These are phyloP conservation scores for Cyprinodon brontotheroides DNA, from an alignment of 2,113 vertebrate genomes.

Conservation along the genomic window DNA sequence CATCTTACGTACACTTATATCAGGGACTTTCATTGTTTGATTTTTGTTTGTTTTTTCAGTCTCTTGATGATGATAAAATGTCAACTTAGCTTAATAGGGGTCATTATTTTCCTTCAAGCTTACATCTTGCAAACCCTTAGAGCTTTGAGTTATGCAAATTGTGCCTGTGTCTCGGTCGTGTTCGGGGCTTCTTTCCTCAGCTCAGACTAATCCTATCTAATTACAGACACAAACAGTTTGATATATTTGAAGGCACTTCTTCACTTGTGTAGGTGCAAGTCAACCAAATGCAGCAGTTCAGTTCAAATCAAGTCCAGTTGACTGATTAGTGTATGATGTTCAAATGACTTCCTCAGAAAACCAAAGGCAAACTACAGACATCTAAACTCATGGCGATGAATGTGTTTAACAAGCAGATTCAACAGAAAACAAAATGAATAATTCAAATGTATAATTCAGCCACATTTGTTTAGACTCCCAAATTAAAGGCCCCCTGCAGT, in stretches of 20 bases:
- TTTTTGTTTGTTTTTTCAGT: not conserved
- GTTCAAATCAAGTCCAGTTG: constrained; percentile 33
- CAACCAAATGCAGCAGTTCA: constrained; percentile 18
- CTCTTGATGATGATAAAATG: not conserved
- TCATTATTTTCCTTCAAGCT: not conserved
- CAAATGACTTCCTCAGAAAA: constrained; percentile 52
- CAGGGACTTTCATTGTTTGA: not conserved
- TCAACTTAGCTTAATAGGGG: not conserved
- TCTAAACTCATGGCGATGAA: constrained; percentile 38
- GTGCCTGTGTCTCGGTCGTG: constrained; percentile 30
- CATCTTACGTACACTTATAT: not conserved
- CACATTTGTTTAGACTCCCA: constrained; percentile 31
- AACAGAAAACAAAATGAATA: constrained; percentile 35
- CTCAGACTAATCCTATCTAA: constrained; percentile 69
- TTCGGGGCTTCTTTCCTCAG: constrained; percentile 52
- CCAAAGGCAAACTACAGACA: constrained; percentile 26
- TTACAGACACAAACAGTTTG: constrained; percentile 58
- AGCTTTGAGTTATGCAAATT: constrained; percentile 67
- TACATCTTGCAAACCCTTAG: constrained; percentile 37
- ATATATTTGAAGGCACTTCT: constrained; percentile 53
- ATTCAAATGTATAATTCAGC: constrained; percentile 25
- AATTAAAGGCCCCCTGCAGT: constrained; percentile 37
- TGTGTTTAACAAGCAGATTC: constrained; percentile 33
- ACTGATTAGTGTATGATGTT: constrained; percentile 35
- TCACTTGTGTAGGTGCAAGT: constrained; percentile 30